Percentiles rank a stretch among this genome's conserved stretches.
phyloP scores from a whole-genome alignment of 2,888 invertebrate genomes.

The Melinopterus prodromus region DNA sequence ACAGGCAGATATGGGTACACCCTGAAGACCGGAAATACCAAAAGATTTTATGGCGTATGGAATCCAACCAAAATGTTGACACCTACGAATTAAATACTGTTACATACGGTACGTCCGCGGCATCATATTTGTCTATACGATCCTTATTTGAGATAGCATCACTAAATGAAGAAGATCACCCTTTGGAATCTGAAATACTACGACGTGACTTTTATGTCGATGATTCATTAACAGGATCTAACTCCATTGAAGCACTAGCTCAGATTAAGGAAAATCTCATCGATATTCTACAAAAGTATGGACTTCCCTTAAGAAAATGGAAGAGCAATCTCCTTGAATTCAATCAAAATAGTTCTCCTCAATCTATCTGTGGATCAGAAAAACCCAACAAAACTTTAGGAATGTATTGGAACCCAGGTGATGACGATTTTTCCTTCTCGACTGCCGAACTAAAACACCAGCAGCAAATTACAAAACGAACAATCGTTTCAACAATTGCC shows the following conservation, averaged over 20 bases:
- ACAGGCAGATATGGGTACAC: constrained; percentile 17
- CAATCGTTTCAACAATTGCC: too few relatives aligned
- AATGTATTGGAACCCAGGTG: constrained; percentile 14
- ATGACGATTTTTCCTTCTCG: too few relatives aligned
- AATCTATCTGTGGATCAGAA: neutral
- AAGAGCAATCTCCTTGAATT: neutral
- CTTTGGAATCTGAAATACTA: constrained; percentile 8
- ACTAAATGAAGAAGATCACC: neutral
- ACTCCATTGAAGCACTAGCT: neutral
- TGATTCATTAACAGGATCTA: neutral
- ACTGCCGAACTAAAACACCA: too few relatives aligned
- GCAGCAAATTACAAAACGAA: too few relatives aligned
- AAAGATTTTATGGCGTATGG: constrained; percentile 19
- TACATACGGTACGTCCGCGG: constrained; percentile 16
- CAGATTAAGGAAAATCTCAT: neutral
- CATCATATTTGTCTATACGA: constrained; percentile 19
- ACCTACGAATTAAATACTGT: constrained; percentile 16
- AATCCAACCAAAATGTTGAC: constrained; percentile 4
- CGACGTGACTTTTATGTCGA: constrained; percentile 5
- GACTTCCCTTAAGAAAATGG: constrained; percentile 18
- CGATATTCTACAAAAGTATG: neutral
- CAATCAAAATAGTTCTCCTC: neutral
- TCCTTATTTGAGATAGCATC: constrained; percentile 9
- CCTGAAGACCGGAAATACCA: constrained; percentile 25
- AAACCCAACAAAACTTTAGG: constrained; percentile 14